phyloP scores from a whole-genome alignment of 2,797 vertebrate genomes.

The Gymnopithys bicolor region DNA sequence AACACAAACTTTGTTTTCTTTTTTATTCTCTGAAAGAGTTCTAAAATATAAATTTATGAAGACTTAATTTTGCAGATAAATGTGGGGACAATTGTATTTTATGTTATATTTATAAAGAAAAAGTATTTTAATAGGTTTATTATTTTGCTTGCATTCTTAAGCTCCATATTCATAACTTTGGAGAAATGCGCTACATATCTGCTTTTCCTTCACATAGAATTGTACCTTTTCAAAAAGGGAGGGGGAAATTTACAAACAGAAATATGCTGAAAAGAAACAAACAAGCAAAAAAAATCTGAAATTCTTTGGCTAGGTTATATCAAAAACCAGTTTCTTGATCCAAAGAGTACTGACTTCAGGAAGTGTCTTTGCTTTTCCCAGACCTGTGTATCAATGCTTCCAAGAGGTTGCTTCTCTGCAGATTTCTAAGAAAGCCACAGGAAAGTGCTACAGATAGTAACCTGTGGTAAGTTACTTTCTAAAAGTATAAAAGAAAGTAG shows the following conservation, averaged over 20 bases:
- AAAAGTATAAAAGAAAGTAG: neutral
- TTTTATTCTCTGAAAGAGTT: neutral
- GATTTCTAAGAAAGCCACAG: neutral
- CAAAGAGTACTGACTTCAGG: neutral
- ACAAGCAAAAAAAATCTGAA: neutral
- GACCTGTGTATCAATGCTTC: neutral
- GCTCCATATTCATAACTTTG: neutral
- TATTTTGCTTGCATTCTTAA: neutral
- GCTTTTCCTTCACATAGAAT: neutral
- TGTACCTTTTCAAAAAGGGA: neutral
- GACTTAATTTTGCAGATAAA: neutral
- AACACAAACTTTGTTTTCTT: neutral
- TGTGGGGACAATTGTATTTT: neutral
- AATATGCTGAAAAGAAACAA: neutral
- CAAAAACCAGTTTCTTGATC: neutral
- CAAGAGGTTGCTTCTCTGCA: neutral
- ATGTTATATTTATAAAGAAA: neutral
- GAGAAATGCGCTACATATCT: neutral
- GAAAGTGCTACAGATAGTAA: neutral
- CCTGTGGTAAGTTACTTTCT: neutral
- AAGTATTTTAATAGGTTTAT: neutral
- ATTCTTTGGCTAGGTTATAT: neutral
- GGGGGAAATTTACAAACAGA: neutral
- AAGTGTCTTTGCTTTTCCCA: neutral
- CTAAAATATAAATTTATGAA: neutral